phyloP scores from a whole-genome alignment of 2,888 invertebrate genomes.

The Allophyes oxyacanthae region DNA sequence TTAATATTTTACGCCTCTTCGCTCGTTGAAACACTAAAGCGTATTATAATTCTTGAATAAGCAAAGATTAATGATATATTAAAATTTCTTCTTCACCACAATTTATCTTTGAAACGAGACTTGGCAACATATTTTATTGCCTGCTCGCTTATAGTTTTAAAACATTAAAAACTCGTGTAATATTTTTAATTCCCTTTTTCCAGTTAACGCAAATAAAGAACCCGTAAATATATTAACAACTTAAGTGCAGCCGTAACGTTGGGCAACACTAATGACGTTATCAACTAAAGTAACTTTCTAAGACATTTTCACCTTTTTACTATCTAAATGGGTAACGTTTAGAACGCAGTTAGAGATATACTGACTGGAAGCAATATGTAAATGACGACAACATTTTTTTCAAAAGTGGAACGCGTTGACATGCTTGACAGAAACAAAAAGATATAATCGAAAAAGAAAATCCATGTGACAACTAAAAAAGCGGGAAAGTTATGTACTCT shows the following conservation, averaged over 20 bases:
- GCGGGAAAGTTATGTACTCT: conserved; percentile 18
- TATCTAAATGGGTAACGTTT: conserved; percentile 73
- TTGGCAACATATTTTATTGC: conserved; percentile 35
- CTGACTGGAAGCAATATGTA: conserved; percentile 62
- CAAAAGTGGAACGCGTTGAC: conserved; percentile 61
- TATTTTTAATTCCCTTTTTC: conserved; percentile 25
- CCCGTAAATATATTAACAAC: conserved; percentile 61
- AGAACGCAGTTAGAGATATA: conserved; percentile 60
- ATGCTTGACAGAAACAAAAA: conserved; percentile 37
- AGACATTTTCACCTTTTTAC: conserved; percentile 68
- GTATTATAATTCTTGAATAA: conserved; percentile 5
- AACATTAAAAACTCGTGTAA: conserved; percentile 14
- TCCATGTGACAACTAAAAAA: conserved; percentile 19
- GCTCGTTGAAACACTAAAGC: neutral
- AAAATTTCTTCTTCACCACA: conserved; percentile 11
- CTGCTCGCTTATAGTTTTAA: conserved; percentile 19
- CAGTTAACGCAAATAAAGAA: conserved; percentile 61
- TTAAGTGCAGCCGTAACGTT: conserved; percentile 65
- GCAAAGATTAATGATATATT: conserved; percentile 1
- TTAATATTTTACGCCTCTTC: neutral
- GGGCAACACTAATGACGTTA: conserved; percentile 67
- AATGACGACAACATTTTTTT: conserved; percentile 59
- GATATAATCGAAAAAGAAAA: conserved; percentile 38
- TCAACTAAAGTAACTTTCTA: conserved; percentile 71
- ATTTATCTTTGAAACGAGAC: conserved; percentile 6